phyloP scores from a whole-genome alignment of 2,113 vertebrate genomes.

The Nibea albiflora region DNA sequence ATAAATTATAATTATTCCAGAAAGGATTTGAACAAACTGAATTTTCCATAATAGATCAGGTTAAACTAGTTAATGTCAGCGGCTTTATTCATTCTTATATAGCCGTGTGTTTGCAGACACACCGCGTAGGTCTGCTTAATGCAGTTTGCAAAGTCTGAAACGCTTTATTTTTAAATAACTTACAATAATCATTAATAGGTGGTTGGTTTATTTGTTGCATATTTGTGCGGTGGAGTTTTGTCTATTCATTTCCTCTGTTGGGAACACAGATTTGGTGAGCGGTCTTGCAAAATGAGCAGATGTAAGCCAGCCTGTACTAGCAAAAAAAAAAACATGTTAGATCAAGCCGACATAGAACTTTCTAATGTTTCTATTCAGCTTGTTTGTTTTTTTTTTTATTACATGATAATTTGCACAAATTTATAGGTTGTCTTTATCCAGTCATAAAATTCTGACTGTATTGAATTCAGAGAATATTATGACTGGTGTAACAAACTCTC shows the following conservation, averaged over 20 bases:
- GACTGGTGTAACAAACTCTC: slow-evolving; percentile 50
- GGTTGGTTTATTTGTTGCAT: too few species aligned
- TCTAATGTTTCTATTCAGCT: too few species aligned
- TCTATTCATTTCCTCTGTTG: background rate
- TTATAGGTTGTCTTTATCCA: background rate
- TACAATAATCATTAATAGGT: background rate
- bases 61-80: background rate
- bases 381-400: too few species aligned
- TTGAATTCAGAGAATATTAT: slow-evolving; percentile 26
- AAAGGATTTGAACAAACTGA: background rate
- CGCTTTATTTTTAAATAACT: background rate
- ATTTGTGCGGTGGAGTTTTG: background rate
- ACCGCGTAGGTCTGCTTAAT: background rate
- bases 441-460: slow-evolving; percentile 1
- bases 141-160: background rate
- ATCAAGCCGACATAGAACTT: too few species aligned
- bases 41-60: background rate
- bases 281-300: background rate
- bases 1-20: background rate
- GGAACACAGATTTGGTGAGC: background rate
- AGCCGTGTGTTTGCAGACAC: background rate
- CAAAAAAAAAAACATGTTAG: background rate
- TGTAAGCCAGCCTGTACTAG: background rate
- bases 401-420: background rate
- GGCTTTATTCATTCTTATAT: background rate